Conservation (phyloP, 2,797 vertebrate species). For the Perdix hodgsoniae region DNA sequence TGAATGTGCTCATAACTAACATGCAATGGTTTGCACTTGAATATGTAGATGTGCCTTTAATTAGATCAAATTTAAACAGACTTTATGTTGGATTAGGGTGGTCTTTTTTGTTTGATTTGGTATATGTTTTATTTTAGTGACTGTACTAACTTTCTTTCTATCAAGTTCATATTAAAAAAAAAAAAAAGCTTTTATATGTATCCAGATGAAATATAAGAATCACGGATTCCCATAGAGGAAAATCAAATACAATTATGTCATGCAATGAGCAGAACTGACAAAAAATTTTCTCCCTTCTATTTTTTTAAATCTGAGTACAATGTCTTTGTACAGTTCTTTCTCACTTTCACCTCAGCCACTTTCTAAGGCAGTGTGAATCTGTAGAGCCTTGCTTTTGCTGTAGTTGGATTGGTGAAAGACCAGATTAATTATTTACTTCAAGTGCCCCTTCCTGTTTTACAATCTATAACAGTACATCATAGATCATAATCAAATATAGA, state of each 20-base stretch:
- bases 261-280: no score
- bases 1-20: not conserved
- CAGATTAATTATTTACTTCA: not conserved
- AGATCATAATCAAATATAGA: not conserved
- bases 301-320: not conserved
- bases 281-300: no score
- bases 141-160: not conserved
- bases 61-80: not conserved
- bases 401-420: not conserved
- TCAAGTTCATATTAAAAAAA: not conserved
- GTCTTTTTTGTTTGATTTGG: not conserved
- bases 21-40: not conserved
- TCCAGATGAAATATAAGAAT: not conserved
- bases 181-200: not conserved
- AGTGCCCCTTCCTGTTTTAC: not conserved
- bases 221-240: not conserved
- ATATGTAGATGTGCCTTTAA: not conserved
- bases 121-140: not conserved
- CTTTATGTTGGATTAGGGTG: not conserved
- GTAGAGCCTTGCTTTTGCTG: not conserved
- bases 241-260: not conserved
- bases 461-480: not conserved
- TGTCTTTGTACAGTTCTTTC: not conserved
- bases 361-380: not conserved
- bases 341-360: not conserved